A percentile compares a stretch with the other conserved stretches of the same genome.
phyloP scores from a whole-genome alignment of 1,140 invertebrate species.

The Calliopsis andreniformis region DNA sequence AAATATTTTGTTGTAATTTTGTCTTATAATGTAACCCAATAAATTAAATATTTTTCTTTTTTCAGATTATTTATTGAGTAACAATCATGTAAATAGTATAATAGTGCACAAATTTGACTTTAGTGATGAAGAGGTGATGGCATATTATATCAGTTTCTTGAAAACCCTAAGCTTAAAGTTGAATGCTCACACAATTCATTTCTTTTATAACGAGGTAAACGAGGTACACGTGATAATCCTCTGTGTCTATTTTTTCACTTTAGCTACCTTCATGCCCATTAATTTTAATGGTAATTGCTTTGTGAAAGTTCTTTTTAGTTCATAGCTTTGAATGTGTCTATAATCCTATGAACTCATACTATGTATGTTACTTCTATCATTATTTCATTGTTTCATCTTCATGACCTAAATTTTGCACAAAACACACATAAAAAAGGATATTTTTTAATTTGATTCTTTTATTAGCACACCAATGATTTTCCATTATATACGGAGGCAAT shows the following conservation, averaged over 20 bases:
- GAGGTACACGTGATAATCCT: conserved; percentile 69
- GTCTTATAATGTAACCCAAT: conserved; percentile 2
- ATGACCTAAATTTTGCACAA: conserved; percentile 28
- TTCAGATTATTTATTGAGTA: conserved; percentile 99
- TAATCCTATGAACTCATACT: conserved; percentile 20
- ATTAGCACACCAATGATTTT: conserved; percentile 99
- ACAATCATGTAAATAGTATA: conserved; percentile 99
- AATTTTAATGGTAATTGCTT: conserved; percentile 40
- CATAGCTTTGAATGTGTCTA: not conserved
- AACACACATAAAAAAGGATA: conserved; percentile 19
- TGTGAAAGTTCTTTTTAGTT: conserved; percentile 9
- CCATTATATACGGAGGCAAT: conserved; percentile 99
- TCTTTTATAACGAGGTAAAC: conserved; percentile 99
- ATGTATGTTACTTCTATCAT: not conserved
- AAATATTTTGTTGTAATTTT: conserved; percentile 1
- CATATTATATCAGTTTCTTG: conserved; percentile 99
- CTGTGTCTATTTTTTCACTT: conserved; percentile 52
- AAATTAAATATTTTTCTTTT: conserved; percentile 79
- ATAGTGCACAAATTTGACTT: conserved; percentile 99
- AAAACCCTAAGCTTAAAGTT: conserved; percentile 99
- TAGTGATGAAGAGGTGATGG: conserved; percentile 99
- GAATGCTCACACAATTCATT: conserved; percentile 99
- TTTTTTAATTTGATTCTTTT: conserved; percentile 68
- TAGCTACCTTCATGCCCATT: conserved; percentile 37
- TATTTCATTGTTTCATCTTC: conserved; percentile 12